Evolutionary conservation across 2,888 invertebrate species (phyloP).

Genomic region (Lysandra bellargus): DNA sequence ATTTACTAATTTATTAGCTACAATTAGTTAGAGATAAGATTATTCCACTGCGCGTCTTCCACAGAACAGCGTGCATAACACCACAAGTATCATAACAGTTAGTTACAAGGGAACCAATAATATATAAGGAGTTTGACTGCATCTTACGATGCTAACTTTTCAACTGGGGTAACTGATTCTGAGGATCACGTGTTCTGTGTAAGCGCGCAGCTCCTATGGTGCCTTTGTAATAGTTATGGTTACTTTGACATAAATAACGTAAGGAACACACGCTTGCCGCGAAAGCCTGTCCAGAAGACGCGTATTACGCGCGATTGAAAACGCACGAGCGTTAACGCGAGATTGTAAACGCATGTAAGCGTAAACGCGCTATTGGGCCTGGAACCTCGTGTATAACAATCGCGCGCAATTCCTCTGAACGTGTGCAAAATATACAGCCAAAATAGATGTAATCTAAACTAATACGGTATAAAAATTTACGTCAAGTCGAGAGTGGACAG

Average conservation of each 20-base stretch:
- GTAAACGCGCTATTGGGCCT: neutral
- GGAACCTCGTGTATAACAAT: neutral
- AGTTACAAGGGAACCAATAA: neutral
- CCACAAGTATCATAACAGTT: neutral
- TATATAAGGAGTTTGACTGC: neutral
- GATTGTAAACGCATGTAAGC: neutral
- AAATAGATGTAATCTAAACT: constrained; percentile 1
- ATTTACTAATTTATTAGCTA: constrained; percentile 45
- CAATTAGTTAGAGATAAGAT: constrained; percentile 26
- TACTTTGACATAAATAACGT: constrained; percentile 11
- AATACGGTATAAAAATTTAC: constrained; percentile 19
- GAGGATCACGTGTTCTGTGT: neutral
- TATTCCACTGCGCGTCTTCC: constrained; percentile 11
- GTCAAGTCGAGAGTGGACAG: constrained; percentile 25
- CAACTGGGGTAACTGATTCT: neutral
- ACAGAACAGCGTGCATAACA: constrained; percentile 10
- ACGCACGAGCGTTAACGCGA: neutral
- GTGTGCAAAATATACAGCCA: neutral
- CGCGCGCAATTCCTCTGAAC: neutral
- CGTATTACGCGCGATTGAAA: neutral
- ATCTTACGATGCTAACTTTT: neutral
- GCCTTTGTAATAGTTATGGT: neutral
- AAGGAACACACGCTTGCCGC: constrained; percentile 22
- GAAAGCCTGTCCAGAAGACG: neutral
- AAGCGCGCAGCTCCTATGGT: constrained; percentile 9